These are phyloP conservation scores for Montipora capricornis DNA, from an alignment of 64 coral and sea anemone species.

Conservation along the genomic window DNA sequence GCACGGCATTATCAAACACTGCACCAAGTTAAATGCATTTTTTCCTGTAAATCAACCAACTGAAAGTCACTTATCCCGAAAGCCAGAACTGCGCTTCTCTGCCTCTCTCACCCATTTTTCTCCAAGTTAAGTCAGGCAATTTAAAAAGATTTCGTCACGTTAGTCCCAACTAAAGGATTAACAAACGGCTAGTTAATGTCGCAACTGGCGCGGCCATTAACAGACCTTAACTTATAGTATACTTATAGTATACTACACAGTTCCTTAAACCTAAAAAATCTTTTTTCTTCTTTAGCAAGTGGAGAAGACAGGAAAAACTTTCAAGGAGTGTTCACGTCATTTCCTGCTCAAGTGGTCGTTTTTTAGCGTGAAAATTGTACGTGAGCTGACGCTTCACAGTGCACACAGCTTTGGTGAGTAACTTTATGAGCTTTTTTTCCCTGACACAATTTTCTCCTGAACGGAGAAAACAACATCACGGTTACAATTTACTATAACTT, in stretches of 20 bases:
- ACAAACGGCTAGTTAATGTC: too few relatives aligned
- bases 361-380: conserved; percentile 94
- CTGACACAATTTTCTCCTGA: neutral
- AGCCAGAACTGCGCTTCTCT: too few relatives aligned
- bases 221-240: too few relatives aligned
- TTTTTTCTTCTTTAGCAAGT: conserved; percentile 59
- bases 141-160: neutral
- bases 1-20: too few relatives aligned
- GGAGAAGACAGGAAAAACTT: conserved; percentile 57
- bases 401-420: conserved; percentile 98
- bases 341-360: conserved; percentile 99
- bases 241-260: too few relatives aligned
- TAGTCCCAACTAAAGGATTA: neutral
- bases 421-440: neutral
- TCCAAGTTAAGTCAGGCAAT: too few relatives aligned
- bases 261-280: neutral
- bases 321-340: conserved; percentile 77
- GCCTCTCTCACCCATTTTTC: too few relatives aligned
- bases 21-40: too few relatives aligned
- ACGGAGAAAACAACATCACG: neutral
- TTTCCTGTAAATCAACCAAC: too few relatives aligned
- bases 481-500: too few relatives aligned
- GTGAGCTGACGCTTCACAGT: conserved; percentile 94
- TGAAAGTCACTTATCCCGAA: too few relatives aligned
- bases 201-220: too few relatives aligned